phyloP scores from a whole-genome alignment of 2,888 invertebrate genomes.

The Phaedon cochleariae region DNA sequence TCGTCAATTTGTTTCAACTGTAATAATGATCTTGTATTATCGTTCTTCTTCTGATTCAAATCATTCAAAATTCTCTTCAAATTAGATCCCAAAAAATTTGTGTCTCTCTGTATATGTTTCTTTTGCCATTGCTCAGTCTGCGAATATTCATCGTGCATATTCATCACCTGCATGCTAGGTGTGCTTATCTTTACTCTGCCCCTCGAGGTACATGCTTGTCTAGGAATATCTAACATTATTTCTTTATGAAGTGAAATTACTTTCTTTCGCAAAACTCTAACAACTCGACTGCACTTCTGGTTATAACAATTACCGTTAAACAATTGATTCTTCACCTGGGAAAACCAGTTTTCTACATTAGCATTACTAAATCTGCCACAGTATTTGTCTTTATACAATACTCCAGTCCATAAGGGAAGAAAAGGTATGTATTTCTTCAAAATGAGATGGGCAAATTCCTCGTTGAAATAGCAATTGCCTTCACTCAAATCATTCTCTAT shows the following conservation, averaged over 20 bases:
- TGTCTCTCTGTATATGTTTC: not conserved
- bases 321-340: not conserved
- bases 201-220: not conserved
- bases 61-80: not conserved
- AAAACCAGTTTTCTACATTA: constrained; percentile 9
- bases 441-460: not conserved
- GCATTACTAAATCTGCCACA: constrained; percentile 5
- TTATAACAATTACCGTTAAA: not conserved
- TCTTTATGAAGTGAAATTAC: constrained; percentile 4
- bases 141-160: not conserved
- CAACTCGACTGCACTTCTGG: not conserved
- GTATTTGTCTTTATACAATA: not conserved
- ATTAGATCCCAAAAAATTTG: not conserved
- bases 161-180: too few relatives aligned
- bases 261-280: not conserved
- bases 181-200: not conserved
- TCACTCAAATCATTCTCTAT: not conserved
- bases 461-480: not conserved
- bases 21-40: not conserved
- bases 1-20: not conserved
- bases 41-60: not conserved
- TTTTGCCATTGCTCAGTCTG: not conserved
- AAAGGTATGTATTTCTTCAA: not conserved
- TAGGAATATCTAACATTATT: not conserved
- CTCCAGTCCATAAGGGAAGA: not conserved